Evolutionary conservation across 2,797 vertebrate species (phyloP).

Genomic region (Channa striata): DNA sequence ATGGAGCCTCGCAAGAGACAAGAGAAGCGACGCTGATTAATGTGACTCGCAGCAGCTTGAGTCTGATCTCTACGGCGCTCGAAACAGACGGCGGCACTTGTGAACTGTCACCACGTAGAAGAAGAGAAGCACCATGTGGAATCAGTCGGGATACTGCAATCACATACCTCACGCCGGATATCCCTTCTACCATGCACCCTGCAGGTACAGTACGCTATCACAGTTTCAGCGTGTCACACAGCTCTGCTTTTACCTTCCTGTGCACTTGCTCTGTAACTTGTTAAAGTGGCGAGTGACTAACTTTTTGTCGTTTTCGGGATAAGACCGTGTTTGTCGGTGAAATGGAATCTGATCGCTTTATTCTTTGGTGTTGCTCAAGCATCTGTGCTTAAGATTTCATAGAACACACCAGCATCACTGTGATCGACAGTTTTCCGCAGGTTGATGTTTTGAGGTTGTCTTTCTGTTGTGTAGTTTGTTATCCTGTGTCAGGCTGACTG

Average conservation of each 20-base stretch:
- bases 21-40: slow-evolving; percentile 60
- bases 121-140: slow-evolving; percentile 84
- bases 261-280: background rate
- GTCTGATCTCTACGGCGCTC: slow-evolving; percentile 46
- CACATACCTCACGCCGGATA: slow-evolving; percentile 79
- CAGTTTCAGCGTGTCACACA: background rate
- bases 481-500: no score
- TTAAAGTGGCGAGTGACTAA: no score
- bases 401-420: no score
- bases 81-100: slow-evolving; percentile 53
- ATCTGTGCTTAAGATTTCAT: background rate
- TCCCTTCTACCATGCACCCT: slow-evolving; percentile 83
- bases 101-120: slow-evolving; percentile 56
- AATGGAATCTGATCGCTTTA: slow-evolving; percentile 1
- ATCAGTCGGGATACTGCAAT: slow-evolving; percentile 85
- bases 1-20: slow-evolving; percentile 58
- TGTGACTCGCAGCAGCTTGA: slow-evolving; percentile 44
- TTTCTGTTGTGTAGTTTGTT: no score
- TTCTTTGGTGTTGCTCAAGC: background rate
- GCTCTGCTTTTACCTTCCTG: background rate
- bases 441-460: no score
- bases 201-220: slow-evolving; percentile 80
- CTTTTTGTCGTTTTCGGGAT: background rate
- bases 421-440: no score
- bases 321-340: background rate